Base-by-base conservation (phyloP, 2,797 vertebrate genomes). In the Craterocephalus amniculus region DNA sequence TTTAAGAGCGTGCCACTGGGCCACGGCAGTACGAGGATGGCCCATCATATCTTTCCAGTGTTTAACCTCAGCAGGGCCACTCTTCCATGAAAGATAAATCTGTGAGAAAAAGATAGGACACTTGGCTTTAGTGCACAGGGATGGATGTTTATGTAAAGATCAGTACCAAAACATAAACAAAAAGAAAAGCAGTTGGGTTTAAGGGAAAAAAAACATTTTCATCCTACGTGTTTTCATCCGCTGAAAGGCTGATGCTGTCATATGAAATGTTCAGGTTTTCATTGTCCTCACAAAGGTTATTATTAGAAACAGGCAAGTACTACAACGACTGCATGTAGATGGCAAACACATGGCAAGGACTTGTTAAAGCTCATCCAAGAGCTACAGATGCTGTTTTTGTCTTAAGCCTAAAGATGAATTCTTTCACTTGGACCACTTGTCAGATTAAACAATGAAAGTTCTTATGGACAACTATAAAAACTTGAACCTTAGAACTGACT, bases 11-110 rank as follows among this genome's bases (percentile, higher is more conserved):
- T 99, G 97, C 97, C 97, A 99, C 91, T 99, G 97, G 70, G 97
- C 97, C 86, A 99, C 97, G 2, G 97, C 96, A 83, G 98, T 98
- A 72, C 97, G 96, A 34, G 97, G 97, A 65, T 96, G 95, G 75
- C 96, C 96, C 34, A 99, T 96, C 97, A 99, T 99, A 94, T 99
- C 97, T 91, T 99, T 99, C 97, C 97, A 99, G 95, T 99, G 97
- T 83, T 98, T 98, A 76, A 98, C 97, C 86, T 98, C 97, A 0
- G 94, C 97, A 0, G 97, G 97, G 62, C 97, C 97, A 4, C 97
- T 99, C 95, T 99, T 99, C 97, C 97, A 99, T 20, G 97, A 99
- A 85, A 99, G 94, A 91, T 99, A 99, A 89, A 99, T 99, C 97
- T 99, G 20, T 16, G 24, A 58, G 54, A 48, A 27, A 65, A 52